Evolutionary conservation across 1,140 invertebrate genomes (phyloP), one percentile per base, ranked within the genome.

Genomic region (Copidosoma floridanum): DNA sequence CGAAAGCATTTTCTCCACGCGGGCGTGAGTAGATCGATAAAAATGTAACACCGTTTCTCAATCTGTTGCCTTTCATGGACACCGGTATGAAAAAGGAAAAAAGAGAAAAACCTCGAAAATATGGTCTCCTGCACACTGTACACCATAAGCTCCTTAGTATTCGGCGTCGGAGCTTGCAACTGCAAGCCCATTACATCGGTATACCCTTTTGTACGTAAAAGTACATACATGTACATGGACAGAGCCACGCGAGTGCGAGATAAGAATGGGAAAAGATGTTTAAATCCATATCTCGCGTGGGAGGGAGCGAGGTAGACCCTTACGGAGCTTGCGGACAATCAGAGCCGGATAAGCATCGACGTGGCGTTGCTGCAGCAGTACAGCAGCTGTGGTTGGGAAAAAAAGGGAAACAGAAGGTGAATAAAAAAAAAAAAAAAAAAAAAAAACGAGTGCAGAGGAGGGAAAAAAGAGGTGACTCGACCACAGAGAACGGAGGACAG

Each of bases 401-500:
- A 32, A 41, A 24, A 55, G 35, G 37, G 57, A 37, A 32, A 41
- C 18, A 51, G 40, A 44, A 26, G 20, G 20, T 21, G 35, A 43
- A 44, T 14, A 18, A 16, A 23, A 46, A 54, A 18, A n/a, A n/a
- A n/a, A n/a, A 44, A 56, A 58, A 47, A 52, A 55, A 16, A 47
- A 51, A 16, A 40, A 24, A 14, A 43, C 20, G 24, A 21, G 40
- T 29, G 21, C 2, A 27, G 44, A 47, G 26, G 44, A 38, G 24
- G 24, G 32, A 52, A 32, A 40, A n/a, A n/a, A n/a, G n/a, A n/a
- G n/a, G n/a, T n/a, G n/a, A n/a, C n/a, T 55, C 65, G 65, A 70
- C 64, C 66, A 67, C 57, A 67, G 60, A 57, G 64, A n/a, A n/a
- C n/a, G n/a, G n/a, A n/a, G n/a, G n/a, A n/a, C 65, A 64, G 67